Evolutionary conservation across 2,113 vertebrate genomes (phyloP).

Genomic region (Puffinus mauretanicus): DNA sequence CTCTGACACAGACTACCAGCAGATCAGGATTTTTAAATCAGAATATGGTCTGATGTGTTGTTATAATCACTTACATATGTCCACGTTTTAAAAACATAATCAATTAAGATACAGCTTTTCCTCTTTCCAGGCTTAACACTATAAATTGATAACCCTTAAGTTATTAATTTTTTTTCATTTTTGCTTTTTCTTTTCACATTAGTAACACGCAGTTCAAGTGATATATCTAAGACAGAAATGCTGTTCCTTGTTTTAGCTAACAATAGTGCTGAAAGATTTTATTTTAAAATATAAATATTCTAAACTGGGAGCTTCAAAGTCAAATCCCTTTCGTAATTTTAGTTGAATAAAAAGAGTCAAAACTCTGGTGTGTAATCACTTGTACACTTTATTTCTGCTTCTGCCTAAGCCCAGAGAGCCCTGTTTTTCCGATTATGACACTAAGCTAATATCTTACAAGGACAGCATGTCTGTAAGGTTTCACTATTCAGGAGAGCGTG

Average conservation of each 20-base stretch:
- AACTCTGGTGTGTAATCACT: neutral
- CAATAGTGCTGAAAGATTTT: neutral
- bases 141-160: neutral
- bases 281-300: neutral
- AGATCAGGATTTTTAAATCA: neutral
- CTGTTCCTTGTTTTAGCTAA: neutral
- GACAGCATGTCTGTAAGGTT: neutral
- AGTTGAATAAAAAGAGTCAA: neutral
- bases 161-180: neutral
- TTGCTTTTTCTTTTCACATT: neutral
- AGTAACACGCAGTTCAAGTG: neutral
- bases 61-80: neutral
- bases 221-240: neutral
- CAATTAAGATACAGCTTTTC: neutral
- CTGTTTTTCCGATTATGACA: neutral
- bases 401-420: neutral
- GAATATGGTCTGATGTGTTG: neutral
- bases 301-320: neutral
- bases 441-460: neutral
- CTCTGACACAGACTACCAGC: neutral
- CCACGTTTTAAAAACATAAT: neutral
- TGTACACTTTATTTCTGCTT: neutral
- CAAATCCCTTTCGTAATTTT: neutral
- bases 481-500: neutral
- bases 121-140: neutral